These are phyloP conservation scores for Crotalus horridus DNA, from an alignment of 2,113 vertebrate genomes.

Conservation along the genomic window DNA sequence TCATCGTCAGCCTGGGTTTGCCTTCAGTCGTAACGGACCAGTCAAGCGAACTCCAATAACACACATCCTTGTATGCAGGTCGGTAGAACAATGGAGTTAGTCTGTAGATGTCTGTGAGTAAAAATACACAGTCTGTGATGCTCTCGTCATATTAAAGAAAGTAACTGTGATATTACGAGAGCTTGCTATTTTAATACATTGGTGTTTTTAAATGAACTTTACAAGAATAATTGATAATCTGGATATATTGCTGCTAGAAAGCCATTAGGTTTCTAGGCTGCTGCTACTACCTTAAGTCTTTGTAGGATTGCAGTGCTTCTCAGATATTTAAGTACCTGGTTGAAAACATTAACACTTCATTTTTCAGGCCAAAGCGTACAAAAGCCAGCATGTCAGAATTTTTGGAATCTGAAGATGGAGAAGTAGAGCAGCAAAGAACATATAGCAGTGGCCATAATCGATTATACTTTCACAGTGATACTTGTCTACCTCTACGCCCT, in stretches of 20 bases:
- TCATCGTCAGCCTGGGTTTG: slow-evolving; percentile 96
- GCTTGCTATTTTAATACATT: neutral
- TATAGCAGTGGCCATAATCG: slow-evolving; percentile 98
- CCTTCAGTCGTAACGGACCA: slow-evolving; percentile 96
- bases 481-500: slow-evolving; percentile 92
- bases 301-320: neutral
- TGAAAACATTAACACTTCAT: neutral
- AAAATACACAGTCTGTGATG: neutral
- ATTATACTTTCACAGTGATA: slow-evolving; percentile 98
- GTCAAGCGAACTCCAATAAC: slow-evolving; percentile 97
- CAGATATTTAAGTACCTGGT: neutral
- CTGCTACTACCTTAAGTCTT: neutral
- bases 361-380: slow-evolving; percentile 88
- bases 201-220: neutral
- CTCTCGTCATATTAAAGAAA: neutral
- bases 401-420: slow-evolving; percentile 94
- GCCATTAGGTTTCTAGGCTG: neutral
- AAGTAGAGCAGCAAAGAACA: slow-evolving; percentile 93
- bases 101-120: neutral
- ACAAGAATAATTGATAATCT: neutral
- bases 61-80: slow-evolving; percentile 97
- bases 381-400: slow-evolving; percentile 97
- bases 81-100: slow-evolving; percentile 13
- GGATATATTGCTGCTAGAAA: neutral
- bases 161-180: neutral